Percentiles rank a stretch among this genome's conserved stretches.
Conservation (phyloP, 2,797 vertebrate genomes). For the Psittacula echo region DNA sequence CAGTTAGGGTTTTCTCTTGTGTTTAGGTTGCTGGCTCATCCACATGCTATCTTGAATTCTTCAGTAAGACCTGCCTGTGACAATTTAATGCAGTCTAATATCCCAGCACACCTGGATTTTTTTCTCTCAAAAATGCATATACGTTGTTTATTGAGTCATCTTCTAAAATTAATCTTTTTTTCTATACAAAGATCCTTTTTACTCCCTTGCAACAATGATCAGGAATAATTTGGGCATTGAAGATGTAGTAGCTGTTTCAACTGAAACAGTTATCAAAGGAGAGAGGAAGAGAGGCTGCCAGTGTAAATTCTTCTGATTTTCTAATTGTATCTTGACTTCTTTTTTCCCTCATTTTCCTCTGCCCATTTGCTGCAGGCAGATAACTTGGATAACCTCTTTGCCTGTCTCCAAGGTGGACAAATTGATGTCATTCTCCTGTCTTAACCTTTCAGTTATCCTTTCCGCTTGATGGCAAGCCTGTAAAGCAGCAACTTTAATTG, state of each 20-base stretch:
- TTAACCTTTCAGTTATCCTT: background rate
- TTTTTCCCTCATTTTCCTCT: background rate
- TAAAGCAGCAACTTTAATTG: background rate
- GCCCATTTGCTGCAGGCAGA: background rate
- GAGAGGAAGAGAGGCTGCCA: background rate
- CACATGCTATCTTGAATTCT: background rate
- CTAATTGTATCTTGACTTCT: background rate
- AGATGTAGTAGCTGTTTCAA: slow-evolving; percentile 17
- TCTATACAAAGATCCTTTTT: slow-evolving; percentile 37
- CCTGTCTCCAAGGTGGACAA: background rate
- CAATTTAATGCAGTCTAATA: background rate
- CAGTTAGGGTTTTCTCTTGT: background rate
- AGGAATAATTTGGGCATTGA: slow-evolving; percentile 31
- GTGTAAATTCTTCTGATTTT: background rate
- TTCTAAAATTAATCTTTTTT: slow-evolving; percentile 51
- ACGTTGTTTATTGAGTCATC: slow-evolving; percentile 38
- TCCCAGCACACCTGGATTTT: background rate
- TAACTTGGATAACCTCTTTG: background rate
- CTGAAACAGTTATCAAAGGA: slow-evolving; percentile 36
- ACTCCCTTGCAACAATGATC: background rate
- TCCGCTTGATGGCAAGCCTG: slow-evolving; percentile 7
- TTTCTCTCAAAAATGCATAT: slow-evolving; percentile 49
- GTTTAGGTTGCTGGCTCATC: background rate
- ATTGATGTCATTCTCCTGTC: background rate
- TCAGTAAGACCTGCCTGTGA: background rate